Conservation (phyloP, 2,113 vertebrate genomes). For the Elephas maximus region DNA sequence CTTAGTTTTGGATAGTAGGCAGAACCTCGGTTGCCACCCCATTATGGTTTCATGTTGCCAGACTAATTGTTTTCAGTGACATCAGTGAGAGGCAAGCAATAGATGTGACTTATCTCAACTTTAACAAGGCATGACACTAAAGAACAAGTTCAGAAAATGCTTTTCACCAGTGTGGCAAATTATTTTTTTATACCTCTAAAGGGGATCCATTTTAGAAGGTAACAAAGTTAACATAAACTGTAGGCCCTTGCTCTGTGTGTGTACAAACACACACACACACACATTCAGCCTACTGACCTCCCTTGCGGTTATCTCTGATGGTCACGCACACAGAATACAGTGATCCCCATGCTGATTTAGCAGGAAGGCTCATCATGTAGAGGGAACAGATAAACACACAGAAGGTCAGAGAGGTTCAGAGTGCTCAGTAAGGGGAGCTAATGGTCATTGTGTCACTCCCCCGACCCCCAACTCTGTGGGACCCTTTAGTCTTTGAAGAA, state of each 20-base stretch:
- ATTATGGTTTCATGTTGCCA: slow-evolving; percentile 61
- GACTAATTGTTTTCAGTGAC: slow-evolving; percentile 68
- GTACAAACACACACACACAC: neutral
- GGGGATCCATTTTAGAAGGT: slow-evolving; percentile 12
- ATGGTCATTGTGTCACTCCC: neutral
- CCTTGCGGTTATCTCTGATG: neutral
- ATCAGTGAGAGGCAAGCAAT: slow-evolving; percentile 55
- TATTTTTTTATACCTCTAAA: slow-evolving; percentile 55
- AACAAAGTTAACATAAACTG: slow-evolving; percentile 13
- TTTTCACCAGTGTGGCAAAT: slow-evolving; percentile 53
- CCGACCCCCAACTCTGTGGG: neutral
- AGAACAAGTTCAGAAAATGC: slow-evolving; percentile 67
- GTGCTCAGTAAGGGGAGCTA: neutral
- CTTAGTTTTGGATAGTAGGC: slow-evolving; percentile 47
- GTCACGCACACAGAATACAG: neutral
- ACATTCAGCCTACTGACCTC: neutral
- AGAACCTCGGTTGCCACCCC: slow-evolving; percentile 28
- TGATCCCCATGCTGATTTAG: neutral
- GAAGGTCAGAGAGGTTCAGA: neutral
- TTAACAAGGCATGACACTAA: slow-evolving; percentile 64
- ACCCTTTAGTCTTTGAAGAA: neutral
- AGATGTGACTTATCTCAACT: slow-evolving; percentile 70
- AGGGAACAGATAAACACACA: slow-evolving; percentile 13
- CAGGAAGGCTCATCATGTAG: neutral
- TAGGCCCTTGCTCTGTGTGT: neutral